phyloP scores from a whole-genome alignment of 2,113 vertebrate species.

The Oenanthe oenanthe region DNA sequence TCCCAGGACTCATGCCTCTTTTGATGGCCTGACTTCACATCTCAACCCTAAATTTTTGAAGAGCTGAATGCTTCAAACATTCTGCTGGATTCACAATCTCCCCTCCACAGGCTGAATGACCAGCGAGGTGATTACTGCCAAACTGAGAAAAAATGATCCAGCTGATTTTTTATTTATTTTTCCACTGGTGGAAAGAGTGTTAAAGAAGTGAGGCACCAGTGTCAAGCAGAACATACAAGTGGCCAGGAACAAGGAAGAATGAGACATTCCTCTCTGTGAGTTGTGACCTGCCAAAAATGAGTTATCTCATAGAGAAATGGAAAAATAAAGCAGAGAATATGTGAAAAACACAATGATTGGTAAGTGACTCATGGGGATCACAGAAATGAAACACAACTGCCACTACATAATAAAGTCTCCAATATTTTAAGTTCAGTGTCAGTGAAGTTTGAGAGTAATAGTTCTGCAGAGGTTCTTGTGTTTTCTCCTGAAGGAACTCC shows the following conservation, averaged over 20 bases:
- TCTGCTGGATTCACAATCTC: neutral
- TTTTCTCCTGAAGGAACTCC: neutral
- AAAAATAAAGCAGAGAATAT: slow-evolving; percentile 6
- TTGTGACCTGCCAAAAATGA: neutral
- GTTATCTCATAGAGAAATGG: neutral
- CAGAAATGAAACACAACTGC: neutral
- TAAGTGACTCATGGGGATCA: neutral
- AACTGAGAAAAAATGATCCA: neutral
- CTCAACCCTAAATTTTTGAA: neutral
- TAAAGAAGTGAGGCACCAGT: neutral
- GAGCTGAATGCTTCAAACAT: neutral
- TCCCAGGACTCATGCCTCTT: neutral
- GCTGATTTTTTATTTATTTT: neutral
- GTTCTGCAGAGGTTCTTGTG: neutral
- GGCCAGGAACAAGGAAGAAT: neutral
- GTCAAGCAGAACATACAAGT: neutral
- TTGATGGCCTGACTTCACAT: neutral
- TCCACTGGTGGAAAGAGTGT: neutral
- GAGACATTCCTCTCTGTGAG: neutral
- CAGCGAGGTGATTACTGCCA: rapidly evolving
- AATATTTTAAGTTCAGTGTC: neutral
- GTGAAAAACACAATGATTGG: neutral
- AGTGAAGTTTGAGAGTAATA: neutral
- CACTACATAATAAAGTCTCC: neutral
- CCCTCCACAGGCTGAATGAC: neutral